phyloP scores from a whole-genome alignment of 2,888 invertebrate genomes.

The Liodrosophila aerea region DNA sequence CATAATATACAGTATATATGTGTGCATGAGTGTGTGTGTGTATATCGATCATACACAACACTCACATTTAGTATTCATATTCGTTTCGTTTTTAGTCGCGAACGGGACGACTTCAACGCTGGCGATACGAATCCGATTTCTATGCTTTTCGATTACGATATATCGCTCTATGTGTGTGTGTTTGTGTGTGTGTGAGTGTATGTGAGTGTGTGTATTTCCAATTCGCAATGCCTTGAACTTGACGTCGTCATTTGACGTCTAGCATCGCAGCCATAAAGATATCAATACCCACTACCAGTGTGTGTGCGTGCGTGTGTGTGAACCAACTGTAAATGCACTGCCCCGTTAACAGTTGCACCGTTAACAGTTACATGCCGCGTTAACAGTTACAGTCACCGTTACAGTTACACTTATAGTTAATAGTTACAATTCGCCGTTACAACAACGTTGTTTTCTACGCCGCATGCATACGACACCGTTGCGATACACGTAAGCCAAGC shows the following conservation, averaged over 20 bases:
- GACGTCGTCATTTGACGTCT: constrained; percentile 58
- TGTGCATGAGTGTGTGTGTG: constrained; percentile 6
- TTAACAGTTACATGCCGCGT: not conserved
- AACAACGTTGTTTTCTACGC: not conserved
- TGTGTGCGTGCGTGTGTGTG: constrained; percentile 2
- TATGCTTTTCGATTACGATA: constrained; percentile 6
- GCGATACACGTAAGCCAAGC: constrained; percentile 61
- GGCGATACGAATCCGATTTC: constrained; percentile 30
- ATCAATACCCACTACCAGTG: constrained; percentile 7
- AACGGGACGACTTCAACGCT: constrained; percentile 32
- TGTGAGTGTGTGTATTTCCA: not conserved
- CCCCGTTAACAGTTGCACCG: not conserved
- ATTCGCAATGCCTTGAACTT: constrained; percentile 60
- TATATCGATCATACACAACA: constrained; percentile 43
- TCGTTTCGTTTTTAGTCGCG: constrained; percentile 29
- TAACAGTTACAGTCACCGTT: constrained; percentile 16
- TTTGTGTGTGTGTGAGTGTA: constrained; percentile 5
- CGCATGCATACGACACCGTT: constrained; percentile 69
- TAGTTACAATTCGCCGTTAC: not conserved
- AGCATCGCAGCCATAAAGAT: constrained; percentile 69
- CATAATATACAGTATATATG: constrained; percentile 28
- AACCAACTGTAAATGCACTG: not conserved
- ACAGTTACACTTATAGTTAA: not conserved
- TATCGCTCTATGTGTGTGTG: not conserved
- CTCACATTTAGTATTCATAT: constrained; percentile 27